These are phyloP conservation scores for Oscarella lobularis DNA, from an alignment of 37 sponge, comb jelly and placozoan genomes.

Conservation along the genomic window DNA sequence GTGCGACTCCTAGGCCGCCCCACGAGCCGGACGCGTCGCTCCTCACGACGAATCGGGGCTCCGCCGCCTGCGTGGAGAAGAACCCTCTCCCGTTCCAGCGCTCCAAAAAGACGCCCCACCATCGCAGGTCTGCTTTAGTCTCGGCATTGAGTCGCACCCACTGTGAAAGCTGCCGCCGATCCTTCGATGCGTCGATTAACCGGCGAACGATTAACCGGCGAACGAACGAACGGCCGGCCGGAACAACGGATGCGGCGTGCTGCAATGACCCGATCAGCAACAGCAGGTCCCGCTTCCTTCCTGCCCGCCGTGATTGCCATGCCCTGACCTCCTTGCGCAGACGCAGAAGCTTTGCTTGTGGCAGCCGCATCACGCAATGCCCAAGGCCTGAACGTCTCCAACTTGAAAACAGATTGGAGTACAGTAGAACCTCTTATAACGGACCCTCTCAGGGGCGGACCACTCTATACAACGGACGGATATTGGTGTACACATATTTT, in stretches of 20 bases:
- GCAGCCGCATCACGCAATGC: too few relatives aligned
- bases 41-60: too few relatives aligned
- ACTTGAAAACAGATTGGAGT: too few relatives aligned
- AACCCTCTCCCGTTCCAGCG: conserved; percentile 7
- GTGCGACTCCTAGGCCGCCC: conserved; percentile 4
- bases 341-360: too few relatives aligned
- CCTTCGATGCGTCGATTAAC: conserved; percentile 12
- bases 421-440: too few relatives aligned
- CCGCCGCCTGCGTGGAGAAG: too few relatives aligned
- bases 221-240: background rate
- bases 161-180: background rate
- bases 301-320: background rate
- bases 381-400: too few relatives aligned
- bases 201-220: background rate
- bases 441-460: too few relatives aligned
- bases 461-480: too few relatives aligned
- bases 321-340: too few relatives aligned
- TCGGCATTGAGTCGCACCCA: conserved; percentile 4
- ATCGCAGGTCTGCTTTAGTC: conserved; percentile 3
- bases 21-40: conserved; percentile 41
- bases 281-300: background rate
- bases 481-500: too few relatives aligned
- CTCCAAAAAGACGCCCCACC: conserved; percentile 4
- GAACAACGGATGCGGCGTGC: conserved; percentile 7
- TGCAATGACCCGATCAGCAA: conserved; percentile 6